These are phyloP conservation scores for Leptonema lineaticorne DNA, from an alignment of 1,140 invertebrate genomes.

Conservation along the genomic window DNA sequence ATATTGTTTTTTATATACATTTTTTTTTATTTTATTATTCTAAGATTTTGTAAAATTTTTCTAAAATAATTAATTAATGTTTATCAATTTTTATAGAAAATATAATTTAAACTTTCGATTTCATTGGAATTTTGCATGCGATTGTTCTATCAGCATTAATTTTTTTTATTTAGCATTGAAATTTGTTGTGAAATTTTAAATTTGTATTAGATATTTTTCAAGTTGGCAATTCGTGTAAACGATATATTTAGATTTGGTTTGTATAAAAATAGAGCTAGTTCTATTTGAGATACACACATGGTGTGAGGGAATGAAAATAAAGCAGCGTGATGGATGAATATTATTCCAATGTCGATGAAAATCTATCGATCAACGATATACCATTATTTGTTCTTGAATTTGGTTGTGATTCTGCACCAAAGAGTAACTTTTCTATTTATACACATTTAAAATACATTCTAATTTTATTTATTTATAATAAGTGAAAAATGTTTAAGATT, in stretches of 20 bases:
- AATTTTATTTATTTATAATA: too few species aligned
- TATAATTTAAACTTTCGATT: too few species aligned
- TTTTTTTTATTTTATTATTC: too few species aligned
- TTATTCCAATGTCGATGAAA: constrained; percentile 38
- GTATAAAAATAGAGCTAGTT: constrained; percentile 18
- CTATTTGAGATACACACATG: not conserved
- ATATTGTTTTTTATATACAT: too few species aligned
- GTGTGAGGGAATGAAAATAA: constrained; percentile 18
- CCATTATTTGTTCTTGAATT: constrained; percentile 39
- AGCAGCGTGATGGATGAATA: constrained; percentile 36
- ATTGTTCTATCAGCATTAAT: too few species aligned
- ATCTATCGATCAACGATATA: constrained; percentile 34
- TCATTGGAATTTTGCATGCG: too few species aligned
- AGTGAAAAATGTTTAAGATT: too few species aligned
- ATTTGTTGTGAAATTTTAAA: not conserved
- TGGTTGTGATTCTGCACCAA: constrained; percentile 16
- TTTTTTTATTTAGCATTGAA: not conserved
- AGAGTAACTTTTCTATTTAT: not conserved
- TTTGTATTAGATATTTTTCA: not conserved
- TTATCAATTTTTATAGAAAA: too few species aligned
- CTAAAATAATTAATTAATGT: too few species aligned
- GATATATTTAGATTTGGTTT: constrained; percentile 26
- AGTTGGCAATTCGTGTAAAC: constrained; percentile 28
- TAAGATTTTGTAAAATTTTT: too few species aligned
- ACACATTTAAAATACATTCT: too few species aligned